A percentile compares a stretch with the other conserved stretches of the same genome.
These are phyloP conservation scores for Acanthopagrus latus DNA, from an alignment of 2,797 vertebrate species.

Conservation along the genomic window DNA sequence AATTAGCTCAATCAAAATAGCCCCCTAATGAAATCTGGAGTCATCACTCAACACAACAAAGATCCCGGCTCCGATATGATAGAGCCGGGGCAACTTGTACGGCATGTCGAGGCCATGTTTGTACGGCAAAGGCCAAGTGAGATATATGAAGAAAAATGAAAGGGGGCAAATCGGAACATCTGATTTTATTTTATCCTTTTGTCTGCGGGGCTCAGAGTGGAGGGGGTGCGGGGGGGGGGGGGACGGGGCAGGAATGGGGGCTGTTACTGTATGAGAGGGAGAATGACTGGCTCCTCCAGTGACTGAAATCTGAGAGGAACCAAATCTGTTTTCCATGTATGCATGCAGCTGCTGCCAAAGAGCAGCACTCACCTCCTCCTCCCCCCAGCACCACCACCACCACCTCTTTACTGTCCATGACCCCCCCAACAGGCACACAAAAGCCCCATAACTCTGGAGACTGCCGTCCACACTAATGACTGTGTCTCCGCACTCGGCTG, in stretches of 20 bases:
- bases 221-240: not conserved
- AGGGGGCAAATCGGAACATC: constrained; percentile 71
- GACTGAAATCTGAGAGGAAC: constrained; percentile 84
- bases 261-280: constrained; percentile 78
- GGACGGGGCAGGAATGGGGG: constrained; percentile 23
- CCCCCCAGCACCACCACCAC: constrained; percentile 30
- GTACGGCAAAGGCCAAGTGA: constrained; percentile 62
- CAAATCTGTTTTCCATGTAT: constrained; percentile 86
- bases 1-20: constrained; percentile 74
- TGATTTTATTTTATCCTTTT: constrained; percentile 81
- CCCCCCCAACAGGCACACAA: constrained; percentile 54
- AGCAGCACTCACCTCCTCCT: constrained; percentile 58
- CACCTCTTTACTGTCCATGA: constrained; percentile 75
- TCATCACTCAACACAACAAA: constrained; percentile 59
- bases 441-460: constrained; percentile 58
- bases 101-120: constrained; percentile 48
- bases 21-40: constrained; percentile 70
- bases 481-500: constrained; percentile 67
- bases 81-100: constrained; percentile 14
- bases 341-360: constrained; percentile 83
- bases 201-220: constrained; percentile 54
- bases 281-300: constrained; percentile 72
- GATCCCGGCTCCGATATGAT: constrained; percentile 57
- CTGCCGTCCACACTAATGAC: constrained; percentile 74
- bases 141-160: constrained; percentile 32